phyloP scores from a whole-genome alignment of 1,140 invertebrate species.

The Grapholita molesta region DNA sequence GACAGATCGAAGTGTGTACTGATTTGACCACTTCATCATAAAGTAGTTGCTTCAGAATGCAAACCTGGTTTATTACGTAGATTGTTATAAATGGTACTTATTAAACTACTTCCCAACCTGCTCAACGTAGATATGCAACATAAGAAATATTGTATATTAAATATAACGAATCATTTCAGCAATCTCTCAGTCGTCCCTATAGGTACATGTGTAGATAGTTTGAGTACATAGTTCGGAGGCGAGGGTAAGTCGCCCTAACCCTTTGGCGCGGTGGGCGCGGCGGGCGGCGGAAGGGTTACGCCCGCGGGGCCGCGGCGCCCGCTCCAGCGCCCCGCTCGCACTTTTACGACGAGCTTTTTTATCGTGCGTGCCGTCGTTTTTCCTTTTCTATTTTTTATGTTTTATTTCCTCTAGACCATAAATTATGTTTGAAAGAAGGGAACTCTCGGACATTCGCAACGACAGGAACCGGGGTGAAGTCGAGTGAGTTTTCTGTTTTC shows the following conservation, averaged over 20 bases:
- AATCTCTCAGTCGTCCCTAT: not conserved
- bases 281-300: slow-evolving; percentile 71
- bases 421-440: slow-evolving; percentile 78
- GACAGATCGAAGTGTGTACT: too few relatives aligned
- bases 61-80: not conserved
- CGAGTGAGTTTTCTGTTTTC: slow-evolving; percentile 60
- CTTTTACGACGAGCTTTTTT: slow-evolving; percentile 76
- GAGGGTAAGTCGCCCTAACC: slow-evolving; percentile 68
- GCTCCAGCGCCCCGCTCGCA: slow-evolving; percentile 49
- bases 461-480: slow-evolving; percentile 69
- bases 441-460: slow-evolving; percentile 71
- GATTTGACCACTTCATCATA: not conserved
- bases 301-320: slow-evolving; percentile 50
- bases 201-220: not conserved
- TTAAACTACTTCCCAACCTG: not conserved
- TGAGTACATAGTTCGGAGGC: slow-evolving; percentile 27
- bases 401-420: slow-evolving; percentile 76
- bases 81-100: not conserved
- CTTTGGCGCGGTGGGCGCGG: slow-evolving; percentile 55
- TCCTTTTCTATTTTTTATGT: slow-evolving; percentile 78
- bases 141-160: too few relatives aligned
- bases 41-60: not conserved
- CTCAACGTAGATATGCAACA: not conserved
- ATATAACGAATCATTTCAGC: not conserved
- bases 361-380: slow-evolving; percentile 76